Conservation (phyloP, 2,113 vertebrate genomes). For the Callocephalon fimbriatum region DNA sequence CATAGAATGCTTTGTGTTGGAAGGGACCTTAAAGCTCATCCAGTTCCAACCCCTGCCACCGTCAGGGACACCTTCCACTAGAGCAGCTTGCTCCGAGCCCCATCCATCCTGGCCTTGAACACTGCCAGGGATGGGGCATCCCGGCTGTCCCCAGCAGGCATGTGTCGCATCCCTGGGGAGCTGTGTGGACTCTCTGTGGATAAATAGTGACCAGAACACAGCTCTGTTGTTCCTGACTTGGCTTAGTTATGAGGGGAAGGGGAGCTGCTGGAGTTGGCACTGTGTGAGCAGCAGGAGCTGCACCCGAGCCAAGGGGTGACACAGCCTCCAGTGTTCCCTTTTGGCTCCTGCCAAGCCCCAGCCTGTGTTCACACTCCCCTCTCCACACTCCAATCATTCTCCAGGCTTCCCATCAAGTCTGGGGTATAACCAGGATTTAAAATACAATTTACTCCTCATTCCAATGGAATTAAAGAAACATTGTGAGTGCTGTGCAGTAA, state of each 20-base stretch:
- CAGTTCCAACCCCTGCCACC: not conserved
- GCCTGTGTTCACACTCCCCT: accelerated
- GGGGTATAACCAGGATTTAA: not conserved
- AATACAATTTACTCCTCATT: not conserved
- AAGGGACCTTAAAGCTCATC: not conserved
- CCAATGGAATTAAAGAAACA: not conserved
- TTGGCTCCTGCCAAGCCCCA: not conserved
- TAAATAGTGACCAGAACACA: not conserved
- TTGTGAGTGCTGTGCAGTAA: accelerated
- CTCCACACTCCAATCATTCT: accelerated
- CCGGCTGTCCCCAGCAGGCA: not conserved
- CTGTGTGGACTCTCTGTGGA: not conserved
- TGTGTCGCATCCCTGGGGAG: not conserved
- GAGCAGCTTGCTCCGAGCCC: not conserved
- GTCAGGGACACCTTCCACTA: not conserved
- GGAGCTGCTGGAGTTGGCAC: not conserved
- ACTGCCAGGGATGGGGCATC: not conserved
- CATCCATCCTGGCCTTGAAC: too few relatives aligned
- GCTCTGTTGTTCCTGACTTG: not conserved
- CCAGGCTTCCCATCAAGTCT: not conserved
- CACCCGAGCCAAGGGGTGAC: not conserved
- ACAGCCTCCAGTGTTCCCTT: not conserved
- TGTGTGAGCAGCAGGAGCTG: not conserved
- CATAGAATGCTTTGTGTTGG: not conserved
- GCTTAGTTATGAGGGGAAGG: not conserved